These are phyloP conservation scores for Orthosia gothica DNA, from an alignment of 2,888 invertebrate species.

Conservation along the genomic window DNA sequence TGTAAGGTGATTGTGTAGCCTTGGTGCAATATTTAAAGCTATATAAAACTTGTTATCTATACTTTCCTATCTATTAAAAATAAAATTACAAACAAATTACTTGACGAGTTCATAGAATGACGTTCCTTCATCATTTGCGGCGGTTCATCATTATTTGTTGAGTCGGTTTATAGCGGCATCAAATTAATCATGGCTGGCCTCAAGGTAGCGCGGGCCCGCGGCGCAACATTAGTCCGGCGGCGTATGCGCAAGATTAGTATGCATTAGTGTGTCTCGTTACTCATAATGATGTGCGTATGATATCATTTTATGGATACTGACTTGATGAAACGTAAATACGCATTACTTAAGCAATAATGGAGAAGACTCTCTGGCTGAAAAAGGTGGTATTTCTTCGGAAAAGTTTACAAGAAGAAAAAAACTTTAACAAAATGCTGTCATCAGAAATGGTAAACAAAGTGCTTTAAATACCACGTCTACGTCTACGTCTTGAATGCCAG, in stretches of 20 bases:
- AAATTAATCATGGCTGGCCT: constrained; percentile 69
- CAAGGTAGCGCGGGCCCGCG: constrained; percentile 62
- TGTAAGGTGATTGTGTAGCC: constrained; percentile 32
- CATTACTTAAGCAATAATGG: constrained; percentile 50
- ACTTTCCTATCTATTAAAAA: constrained; percentile 13
- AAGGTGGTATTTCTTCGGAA: constrained; percentile 1
- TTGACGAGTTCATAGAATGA: constrained; percentile 31
- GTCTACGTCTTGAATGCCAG: constrained; percentile 21
- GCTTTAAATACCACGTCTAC: too few species aligned
- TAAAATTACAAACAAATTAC: constrained; percentile 26
- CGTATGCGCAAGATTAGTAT: constrained; percentile 72
- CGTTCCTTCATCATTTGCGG: constrained; percentile 47
- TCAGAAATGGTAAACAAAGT: constrained; percentile 26
- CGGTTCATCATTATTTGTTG: constrained; percentile 65
- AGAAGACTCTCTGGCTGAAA: constrained; percentile 19
- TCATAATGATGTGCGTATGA: constrained; percentile 76
- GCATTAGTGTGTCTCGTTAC: constrained; percentile 74
- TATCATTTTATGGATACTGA: constrained; percentile 74
- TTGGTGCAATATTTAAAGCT: constrained; percentile 34
- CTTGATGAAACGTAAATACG: constrained; percentile 68
- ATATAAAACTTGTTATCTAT: constrained; percentile 1
- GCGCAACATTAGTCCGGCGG: constrained; percentile 59
- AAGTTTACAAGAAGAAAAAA: constrained; percentile 2
- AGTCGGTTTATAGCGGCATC: constrained; percentile 65
- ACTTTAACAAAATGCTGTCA: background rate